Conservation (phyloP, 1,140 invertebrate genomes). For the Drosophila persimilis region DNA sequence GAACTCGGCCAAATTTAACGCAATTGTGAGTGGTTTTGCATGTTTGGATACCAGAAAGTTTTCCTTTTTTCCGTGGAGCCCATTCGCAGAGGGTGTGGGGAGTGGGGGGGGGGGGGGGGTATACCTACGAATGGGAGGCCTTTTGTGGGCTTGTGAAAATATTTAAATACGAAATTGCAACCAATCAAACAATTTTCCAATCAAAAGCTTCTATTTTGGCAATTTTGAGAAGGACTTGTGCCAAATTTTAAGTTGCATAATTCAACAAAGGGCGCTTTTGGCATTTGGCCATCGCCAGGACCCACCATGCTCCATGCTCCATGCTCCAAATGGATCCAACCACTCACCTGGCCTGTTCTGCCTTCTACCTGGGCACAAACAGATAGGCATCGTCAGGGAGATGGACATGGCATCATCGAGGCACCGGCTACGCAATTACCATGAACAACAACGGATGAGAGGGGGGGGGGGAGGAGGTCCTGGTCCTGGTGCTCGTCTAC, state of each 20-base stretch:
- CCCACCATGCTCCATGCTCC: background rate
- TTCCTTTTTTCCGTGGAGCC: conserved; percentile 2
- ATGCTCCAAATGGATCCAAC: background rate
- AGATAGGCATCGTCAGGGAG: conserved; percentile 24
- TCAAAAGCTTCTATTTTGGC: conserved; percentile 71
- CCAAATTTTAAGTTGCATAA: conserved; percentile 81
- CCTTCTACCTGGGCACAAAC: conserved; percentile 55
- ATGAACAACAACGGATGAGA: conserved; percentile 67
- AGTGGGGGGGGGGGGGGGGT: background rate
- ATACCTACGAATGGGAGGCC: background rate
- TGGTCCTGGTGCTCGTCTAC: conserved; percentile 1
- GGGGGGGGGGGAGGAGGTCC: background rate
- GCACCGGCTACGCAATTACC: conserved; percentile 72
- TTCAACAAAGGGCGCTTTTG: conserved; percentile 72
- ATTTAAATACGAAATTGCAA: conserved; percentile 81
- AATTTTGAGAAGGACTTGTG: conserved; percentile 73
- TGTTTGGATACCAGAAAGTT: conserved; percentile 30
- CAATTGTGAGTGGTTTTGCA: conserved; percentile 73
- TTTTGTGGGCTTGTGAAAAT: conserved; percentile 66
- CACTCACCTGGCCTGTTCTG: conserved; percentile 11
- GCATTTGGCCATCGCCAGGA: conserved; percentile 1
- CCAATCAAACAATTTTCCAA: conserved; percentile 82
- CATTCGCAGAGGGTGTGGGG: too few relatives aligned
- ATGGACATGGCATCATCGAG: conserved; percentile 26
- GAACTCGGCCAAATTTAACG: conserved; percentile 32